phyloP scores from a whole-genome alignment of 30 jellyfish, hydroid and myxozoan species.

The Aurelia sp. region DNA sequence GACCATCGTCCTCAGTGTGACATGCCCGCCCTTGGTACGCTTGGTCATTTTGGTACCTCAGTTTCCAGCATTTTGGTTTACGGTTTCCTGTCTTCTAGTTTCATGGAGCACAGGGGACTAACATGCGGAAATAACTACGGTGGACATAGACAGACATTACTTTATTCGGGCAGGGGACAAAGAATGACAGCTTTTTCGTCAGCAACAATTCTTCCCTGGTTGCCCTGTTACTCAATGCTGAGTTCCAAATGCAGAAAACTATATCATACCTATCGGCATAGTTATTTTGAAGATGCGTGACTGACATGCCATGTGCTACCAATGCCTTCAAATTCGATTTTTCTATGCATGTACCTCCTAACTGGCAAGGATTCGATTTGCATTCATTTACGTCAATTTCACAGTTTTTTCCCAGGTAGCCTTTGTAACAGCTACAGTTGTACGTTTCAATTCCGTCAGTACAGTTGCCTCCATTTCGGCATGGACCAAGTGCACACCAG shows the following conservation, averaged over 20 bases:
- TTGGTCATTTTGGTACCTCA: too few relatives aligned
- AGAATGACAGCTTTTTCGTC: too few relatives aligned
- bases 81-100: too few relatives aligned
- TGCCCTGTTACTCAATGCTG: background rate
- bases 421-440: slow-evolving; percentile 75
- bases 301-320: slow-evolving; percentile 21
- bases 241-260: background rate
- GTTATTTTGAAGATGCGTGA: background rate
- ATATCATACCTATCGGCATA: slow-evolving; percentile 34
- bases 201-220: background rate
- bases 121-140: too few relatives aligned
- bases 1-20: too few relatives aligned
- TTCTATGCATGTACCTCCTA: slow-evolving; percentile 59
- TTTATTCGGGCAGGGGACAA: too few relatives aligned
- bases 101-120: too few relatives aligned
- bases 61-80: too few relatives aligned
- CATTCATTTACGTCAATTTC: slow-evolving; percentile 62
- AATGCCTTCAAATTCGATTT: slow-evolving; percentile 66
- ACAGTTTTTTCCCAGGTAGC: slow-evolving; percentile 65
- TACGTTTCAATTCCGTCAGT: slow-evolving; percentile 67
- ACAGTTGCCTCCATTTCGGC: slow-evolving; percentile 78
- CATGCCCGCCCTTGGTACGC: too few relatives aligned
- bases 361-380: slow-evolving; percentile 41
- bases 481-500: slow-evolving; percentile 72
- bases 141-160: too few relatives aligned